phyloP scores from a whole-genome alignment of 2,113 vertebrate species.

The Sinocyclocheilus maitianheensis region DNA sequence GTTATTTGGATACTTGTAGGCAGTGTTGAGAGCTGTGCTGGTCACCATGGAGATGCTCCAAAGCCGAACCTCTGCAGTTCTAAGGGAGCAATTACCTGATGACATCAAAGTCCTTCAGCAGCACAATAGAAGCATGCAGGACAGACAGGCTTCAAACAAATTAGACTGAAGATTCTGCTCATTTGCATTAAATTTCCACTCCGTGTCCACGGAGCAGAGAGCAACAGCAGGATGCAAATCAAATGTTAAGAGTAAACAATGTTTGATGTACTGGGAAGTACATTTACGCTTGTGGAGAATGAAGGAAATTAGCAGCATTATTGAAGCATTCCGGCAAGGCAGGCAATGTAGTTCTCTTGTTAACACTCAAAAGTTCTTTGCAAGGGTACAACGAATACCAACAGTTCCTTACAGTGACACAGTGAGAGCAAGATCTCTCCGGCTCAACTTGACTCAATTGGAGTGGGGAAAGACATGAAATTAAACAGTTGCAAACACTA shows the following conservation, averaged over 20 bases:
- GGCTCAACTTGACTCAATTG: background rate
- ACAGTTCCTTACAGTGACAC: background rate
- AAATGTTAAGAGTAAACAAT: conserved; percentile 23
- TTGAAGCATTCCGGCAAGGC: conserved; percentile 14
- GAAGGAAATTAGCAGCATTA: background rate
- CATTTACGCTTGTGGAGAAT: background rate
- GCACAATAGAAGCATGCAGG: conserved; percentile 59
- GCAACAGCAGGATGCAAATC: conserved; percentile 5
- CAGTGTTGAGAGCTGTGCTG: conserved; percentile 53
- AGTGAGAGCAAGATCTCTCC: background rate
- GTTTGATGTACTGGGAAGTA: conserved; percentile 2
- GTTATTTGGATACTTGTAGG: conserved; percentile 21
- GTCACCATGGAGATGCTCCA: conserved; percentile 70
- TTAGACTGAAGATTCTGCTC: conserved; percentile 40
- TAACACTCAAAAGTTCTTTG: background rate
- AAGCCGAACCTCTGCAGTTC: conserved; percentile 58
- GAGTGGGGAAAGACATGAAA: background rate
- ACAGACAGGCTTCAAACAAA: conserved; percentile 46
- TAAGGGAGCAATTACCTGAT: conserved; percentile 78
- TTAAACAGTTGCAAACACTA: background rate
- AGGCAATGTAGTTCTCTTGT: background rate
- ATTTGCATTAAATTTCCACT: conserved; percentile 43
- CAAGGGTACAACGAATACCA: background rate
- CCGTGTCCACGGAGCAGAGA: background rate
- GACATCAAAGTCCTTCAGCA: conserved; percentile 73